These are phyloP conservation scores for Poecilia picta DNA, from an alignment of 2,797 vertebrate genomes.

Conservation along the genomic window DNA sequence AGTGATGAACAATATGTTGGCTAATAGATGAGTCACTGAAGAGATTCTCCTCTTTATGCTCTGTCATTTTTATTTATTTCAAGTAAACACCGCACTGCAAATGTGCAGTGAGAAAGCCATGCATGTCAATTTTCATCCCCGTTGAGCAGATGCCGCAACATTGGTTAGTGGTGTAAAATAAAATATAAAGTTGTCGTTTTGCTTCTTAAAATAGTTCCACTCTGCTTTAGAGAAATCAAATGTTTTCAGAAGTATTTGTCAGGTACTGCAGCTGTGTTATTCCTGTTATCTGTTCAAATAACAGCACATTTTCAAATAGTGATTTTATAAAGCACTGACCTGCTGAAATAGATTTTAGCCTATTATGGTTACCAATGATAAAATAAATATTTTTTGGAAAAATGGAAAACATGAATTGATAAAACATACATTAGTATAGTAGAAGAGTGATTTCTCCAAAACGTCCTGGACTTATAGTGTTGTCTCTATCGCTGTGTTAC, in stretches of 20 bases:
- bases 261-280: background rate
- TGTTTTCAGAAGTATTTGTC: background rate
- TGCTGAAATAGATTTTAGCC: background rate
- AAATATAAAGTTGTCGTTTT: background rate
- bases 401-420: background rate
- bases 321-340: background rate
- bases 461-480: background rate
- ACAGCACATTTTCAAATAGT: background rate
- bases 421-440: background rate
- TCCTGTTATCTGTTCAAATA: background rate
- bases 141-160: conserved; percentile 36
- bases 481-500: background rate
- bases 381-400: too few relatives aligned
- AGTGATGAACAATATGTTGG: background rate
- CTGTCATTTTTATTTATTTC: conserved; percentile 1
- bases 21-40: background rate
- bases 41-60: background rate
- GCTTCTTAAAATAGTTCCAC: background rate
- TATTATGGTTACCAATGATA: background rate
- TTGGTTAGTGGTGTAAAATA: background rate
- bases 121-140: conserved; percentile 36
- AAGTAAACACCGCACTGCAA: conserved; percentile 23
- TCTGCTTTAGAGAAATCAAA: background rate
- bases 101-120: conserved; percentile 22
- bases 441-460: background rate